Evolutionary conservation across 1,140 invertebrate species (phyloP), one percentile per base, ranked within the genome.

Genomic region (Drosophila murphyi): DNA sequence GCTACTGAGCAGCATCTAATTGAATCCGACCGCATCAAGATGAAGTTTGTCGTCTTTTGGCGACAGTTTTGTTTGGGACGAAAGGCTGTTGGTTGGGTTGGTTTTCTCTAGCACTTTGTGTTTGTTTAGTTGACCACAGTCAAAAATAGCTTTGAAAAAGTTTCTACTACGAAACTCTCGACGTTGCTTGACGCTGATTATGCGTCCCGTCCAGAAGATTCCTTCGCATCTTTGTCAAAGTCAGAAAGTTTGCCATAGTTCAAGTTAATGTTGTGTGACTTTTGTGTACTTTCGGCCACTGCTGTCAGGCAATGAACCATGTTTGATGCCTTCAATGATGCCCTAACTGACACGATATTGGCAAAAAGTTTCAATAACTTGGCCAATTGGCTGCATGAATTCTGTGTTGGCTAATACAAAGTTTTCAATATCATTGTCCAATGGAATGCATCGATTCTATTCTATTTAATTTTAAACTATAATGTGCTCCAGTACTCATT

Each of bases 251-350:
- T 80, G 72, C 78, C 85, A 89, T 89, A 89, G 83, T 88, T 88
- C 83, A 88, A 88, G 83, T 88, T 89, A 88, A 88, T 88, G 83
- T 88, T 83, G 85, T 88, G 83, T 88, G 85, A 88, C 83, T 88
- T 88, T 87, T 88, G 73, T 88, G 73, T 76, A 77, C 72, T 78
- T 80, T 88, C 34, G 72, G 41, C 10, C 31, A 68, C 65, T 72
- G 60, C 68, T 67, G 31, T 50, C 77, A 82, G 78, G 61, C 83
- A 87, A 83, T 87, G 80, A 89, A 80, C 72, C 83, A 80, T 89
- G 76, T 68, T 77, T 80, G 72, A 59, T 52, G 75, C 64, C 45
- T 39, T 69, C 56, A 52, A 83, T 80, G 81, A 64, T 74, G 76
- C 68, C 72, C 39, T 43, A n/a, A 43, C 82, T 73, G 63, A 76